Base-by-base conservation (phyloP, 1,140 invertebrate species). In the Leptinotarsa defecta region DNA sequence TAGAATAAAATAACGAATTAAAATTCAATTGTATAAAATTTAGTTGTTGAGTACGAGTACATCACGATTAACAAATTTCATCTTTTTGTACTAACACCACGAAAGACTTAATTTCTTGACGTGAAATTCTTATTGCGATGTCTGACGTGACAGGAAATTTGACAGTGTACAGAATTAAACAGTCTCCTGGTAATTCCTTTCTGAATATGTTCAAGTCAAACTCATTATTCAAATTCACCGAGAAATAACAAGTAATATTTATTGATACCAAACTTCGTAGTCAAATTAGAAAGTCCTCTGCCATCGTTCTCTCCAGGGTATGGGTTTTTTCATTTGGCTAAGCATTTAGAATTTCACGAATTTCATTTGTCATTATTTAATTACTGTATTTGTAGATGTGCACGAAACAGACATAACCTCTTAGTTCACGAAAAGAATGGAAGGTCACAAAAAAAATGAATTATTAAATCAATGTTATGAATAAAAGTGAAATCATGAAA, bases 111-210 rank as follows among this genome's bases (percentile, higher is more conserved):
- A 57, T n/a, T 57, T 57, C 52, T 4, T 57, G 3, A 57, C 13
- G 6, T 24, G 65, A 68, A 68, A 68, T 68, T 68, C 0, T 24
- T 43, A 17, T 6, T 17, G 65, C 43, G 6, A 34, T 43, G 24
- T 24, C 22, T 24, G 13, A 24, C n/a, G 17, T 68, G 43, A 68
- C 24, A n/a, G 24, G 24, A n/a, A 43, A 43, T 68, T 19, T 68
- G 65, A 68, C 65, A 68, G 24, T 22, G 19, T 24, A 24, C 24
- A 34, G 27, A 68, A 68, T 68, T 19, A 34, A 43, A 34, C n/a
- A 34, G 43, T 34, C 15, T 68, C 65, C 20, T n/a, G 65, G 24
- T 17, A n/a, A 3, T 68, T 43, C 52, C 13, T 15, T n/a, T 17
- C 15, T 8, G 52, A 57, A 15, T 5, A 5, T 15, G 15, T 8